These are phyloP conservation scores for Ceyx melanurus DNA, from an alignment of 2,113 vertebrate genomes.

Conservation along the genomic window DNA sequence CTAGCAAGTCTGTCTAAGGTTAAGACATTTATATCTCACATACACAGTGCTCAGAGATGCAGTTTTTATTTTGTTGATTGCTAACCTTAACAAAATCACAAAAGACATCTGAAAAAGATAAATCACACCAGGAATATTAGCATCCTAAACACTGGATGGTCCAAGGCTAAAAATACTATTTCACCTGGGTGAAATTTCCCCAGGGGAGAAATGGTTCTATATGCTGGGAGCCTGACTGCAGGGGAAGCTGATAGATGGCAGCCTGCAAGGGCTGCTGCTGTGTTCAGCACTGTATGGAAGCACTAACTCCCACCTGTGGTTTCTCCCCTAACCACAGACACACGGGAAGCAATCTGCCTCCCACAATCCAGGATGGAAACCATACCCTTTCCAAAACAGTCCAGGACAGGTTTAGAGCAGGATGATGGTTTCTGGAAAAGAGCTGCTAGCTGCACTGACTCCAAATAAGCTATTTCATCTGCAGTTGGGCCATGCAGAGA, in stretches of 20 bases:
- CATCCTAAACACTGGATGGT: background rate
- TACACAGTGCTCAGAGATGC: background rate
- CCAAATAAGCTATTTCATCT: background rate
- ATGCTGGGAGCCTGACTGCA: background rate
- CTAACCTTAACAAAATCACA: background rate
- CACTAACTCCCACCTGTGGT: background rate
- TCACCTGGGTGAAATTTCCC: background rate
- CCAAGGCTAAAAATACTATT: background rate
- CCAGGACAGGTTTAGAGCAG: background rate
- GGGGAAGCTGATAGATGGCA: background rate
- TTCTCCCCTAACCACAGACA: background rate
- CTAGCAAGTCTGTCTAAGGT: background rate
- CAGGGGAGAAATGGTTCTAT: background rate
- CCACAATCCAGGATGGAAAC: background rate
- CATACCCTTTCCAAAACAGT: background rate
- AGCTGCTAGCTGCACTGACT: background rate
- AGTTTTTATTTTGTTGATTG: background rate
- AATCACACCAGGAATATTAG: background rate
- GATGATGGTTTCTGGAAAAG: background rate
- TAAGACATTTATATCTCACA: background rate
- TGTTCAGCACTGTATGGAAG: background rate
- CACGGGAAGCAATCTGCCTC: background rate
- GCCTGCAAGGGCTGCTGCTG: background rate
- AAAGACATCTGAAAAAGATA: background rate
- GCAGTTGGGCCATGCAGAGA: background rate